phyloP scores from a whole-genome alignment of 1,140 invertebrate genomes.

The Drosophila bocqueti region DNA sequence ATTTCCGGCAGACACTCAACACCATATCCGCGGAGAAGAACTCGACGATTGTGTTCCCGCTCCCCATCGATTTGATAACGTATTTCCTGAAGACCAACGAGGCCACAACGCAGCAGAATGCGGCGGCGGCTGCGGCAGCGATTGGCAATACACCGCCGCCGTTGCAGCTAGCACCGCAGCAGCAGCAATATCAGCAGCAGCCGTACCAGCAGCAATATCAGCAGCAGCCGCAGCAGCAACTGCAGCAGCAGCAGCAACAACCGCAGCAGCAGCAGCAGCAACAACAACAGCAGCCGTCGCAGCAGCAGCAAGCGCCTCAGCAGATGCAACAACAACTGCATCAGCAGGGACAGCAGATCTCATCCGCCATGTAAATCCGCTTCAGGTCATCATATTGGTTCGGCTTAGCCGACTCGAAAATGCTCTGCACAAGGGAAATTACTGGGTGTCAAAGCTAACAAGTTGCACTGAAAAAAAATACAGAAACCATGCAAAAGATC shows the following conservation, averaged over 20 bases:
- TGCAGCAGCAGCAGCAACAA: constrained; percentile 9
- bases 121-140: constrained; percentile 56
- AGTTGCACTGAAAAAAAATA: background rate
- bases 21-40: constrained; percentile 99
- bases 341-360: constrained; percentile 64
- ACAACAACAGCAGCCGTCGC: constrained; percentile 25
- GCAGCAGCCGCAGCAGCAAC: constrained; percentile 19
- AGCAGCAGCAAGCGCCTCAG: constrained; percentile 20
- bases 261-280: constrained; percentile 14
- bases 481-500: background rate
- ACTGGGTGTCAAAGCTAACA: background rate
- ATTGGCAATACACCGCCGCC: constrained; percentile 53
- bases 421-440: constrained; percentile 13
- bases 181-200: constrained; percentile 42
- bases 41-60: constrained; percentile 98
- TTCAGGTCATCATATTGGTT: constrained; percentile 15
- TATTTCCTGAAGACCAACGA: constrained; percentile 88
- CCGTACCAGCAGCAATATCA: constrained; percentile 32
- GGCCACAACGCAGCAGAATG: constrained; percentile 67
- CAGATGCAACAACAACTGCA: constrained; percentile 31
- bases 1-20: constrained; percentile 91
- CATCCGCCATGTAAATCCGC: constrained; percentile 71
- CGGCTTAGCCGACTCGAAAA: constrained; percentile 21
- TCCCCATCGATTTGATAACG: constrained; percentile 95
- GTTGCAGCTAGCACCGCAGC: constrained; percentile 49